Conservation (phyloP, 2,797 vertebrate genomes). For the Coregonus suidteri region DNA sequence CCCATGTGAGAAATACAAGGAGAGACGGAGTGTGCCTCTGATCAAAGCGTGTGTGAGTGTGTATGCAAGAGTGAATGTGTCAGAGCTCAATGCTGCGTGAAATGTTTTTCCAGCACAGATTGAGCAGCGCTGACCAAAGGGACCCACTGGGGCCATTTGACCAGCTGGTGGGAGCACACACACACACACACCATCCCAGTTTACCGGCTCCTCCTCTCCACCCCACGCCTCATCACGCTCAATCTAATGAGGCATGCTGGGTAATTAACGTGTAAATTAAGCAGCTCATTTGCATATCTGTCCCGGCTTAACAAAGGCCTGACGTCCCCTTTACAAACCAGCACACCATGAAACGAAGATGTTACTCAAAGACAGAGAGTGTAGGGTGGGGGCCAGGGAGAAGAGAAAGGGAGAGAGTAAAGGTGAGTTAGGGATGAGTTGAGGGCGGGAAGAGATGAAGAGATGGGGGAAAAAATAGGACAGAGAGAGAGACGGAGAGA, state of each 20-base stretch:
- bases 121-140: constrained; percentile 69
- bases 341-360: constrained; percentile 24
- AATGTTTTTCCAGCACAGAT: constrained; percentile 73
- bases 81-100: constrained; percentile 53
- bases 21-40: constrained; percentile 2
- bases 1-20: neutral
- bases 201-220: constrained; percentile 47
- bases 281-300: constrained; percentile 66
- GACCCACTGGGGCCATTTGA: constrained; percentile 63
- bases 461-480: neutral
- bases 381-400: constrained; percentile 32
- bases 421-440: neutral
- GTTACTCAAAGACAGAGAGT: constrained; percentile 23
- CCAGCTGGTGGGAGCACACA: constrained; percentile 62
- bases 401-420: constrained; percentile 35
- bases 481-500: constrained; percentile 51
- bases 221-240: constrained; percentile 67
- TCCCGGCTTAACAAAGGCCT: constrained; percentile 36
- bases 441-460: constrained; percentile 23
- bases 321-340: constrained; percentile 41
- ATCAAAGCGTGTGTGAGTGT: neutral
- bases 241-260: constrained; percentile 73
- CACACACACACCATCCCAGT: constrained; percentile 36
- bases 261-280: constrained; percentile 78
- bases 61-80: constrained; percentile 17